Percentiles rank a stretch among this genome's conserved stretches.
Conservation (phyloP, 2,797 vertebrate species). For the Echeneis naucrates region DNA sequence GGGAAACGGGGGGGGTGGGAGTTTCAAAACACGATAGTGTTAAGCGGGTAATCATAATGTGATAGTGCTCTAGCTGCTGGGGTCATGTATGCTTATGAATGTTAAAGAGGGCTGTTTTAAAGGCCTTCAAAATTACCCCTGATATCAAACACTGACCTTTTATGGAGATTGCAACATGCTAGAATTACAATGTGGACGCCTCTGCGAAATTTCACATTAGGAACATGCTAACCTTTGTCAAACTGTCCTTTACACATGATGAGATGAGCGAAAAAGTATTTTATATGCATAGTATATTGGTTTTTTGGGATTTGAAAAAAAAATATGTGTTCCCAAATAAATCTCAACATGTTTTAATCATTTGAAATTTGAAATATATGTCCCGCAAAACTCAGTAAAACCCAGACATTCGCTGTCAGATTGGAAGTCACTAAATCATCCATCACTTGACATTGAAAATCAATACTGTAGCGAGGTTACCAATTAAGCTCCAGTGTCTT, state of each 20-base stretch:
- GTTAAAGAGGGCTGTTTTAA: slow-evolving; percentile 77
- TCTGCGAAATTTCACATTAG: slow-evolving; percentile 32
- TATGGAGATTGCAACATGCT: slow-evolving; percentile 54
- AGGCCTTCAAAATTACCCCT: slow-evolving; percentile 78
- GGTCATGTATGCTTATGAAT: slow-evolving; percentile 82
- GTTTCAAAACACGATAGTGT: slow-evolving; percentile 57
- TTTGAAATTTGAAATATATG: slow-evolving; percentile 27
- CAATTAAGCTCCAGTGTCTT: slow-evolving; percentile 68
- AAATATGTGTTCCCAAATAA: slow-evolving; percentile 21
- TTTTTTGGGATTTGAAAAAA: slow-evolving; percentile 35
- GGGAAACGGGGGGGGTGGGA: slow-evolving; percentile 48
- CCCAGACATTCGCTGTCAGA: slow-evolving; percentile 51
- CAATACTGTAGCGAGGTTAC: slow-evolving; percentile 55
- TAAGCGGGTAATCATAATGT: slow-evolving; percentile 77
- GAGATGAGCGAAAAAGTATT: not conserved
- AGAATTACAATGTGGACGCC: slow-evolving; percentile 64
- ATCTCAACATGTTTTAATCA: not conserved
- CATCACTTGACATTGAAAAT: slow-evolving; percentile 50
- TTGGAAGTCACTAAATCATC: slow-evolving; percentile 57
- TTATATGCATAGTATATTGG: too few relatives aligned
- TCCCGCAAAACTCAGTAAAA: slow-evolving; percentile 41
- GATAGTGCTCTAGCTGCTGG: slow-evolving; percentile 69
- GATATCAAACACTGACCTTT: slow-evolving; percentile 79
- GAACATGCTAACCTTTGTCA: slow-evolving; percentile 14
- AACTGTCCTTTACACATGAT: slow-evolving; percentile 2